Percentiles rank a stretch among this genome's conserved stretches.
Evolutionary conservation across 2,113 vertebrate species (phyloP).

Genomic region (Euleptes europaea): DNA sequence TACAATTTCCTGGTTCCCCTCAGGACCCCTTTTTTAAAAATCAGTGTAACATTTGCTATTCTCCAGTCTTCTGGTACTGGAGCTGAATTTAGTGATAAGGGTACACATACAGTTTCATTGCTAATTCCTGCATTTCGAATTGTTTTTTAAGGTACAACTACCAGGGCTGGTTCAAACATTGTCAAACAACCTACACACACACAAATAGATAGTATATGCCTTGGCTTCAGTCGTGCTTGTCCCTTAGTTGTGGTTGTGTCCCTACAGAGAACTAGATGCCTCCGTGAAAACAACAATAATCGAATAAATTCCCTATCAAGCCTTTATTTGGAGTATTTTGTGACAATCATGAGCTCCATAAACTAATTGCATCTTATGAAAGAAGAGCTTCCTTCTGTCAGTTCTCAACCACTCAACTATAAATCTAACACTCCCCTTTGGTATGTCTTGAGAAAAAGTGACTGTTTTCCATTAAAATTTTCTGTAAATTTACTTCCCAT

Average conservation of each 20-base stretch:
- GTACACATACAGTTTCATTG: background rate
- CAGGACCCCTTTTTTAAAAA: no score
- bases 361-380: background rate
- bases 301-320: background rate
- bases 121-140: background rate
- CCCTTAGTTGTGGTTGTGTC: no score
- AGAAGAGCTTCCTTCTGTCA: background rate
- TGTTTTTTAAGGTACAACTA: background rate
- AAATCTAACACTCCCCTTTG: no score
- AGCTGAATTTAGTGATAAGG: no score
- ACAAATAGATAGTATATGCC: no score
- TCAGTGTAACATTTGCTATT: no score
- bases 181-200: background rate
- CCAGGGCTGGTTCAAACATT: background rate
- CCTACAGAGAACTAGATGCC: no score
- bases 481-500: background rate
- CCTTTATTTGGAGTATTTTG: background rate
- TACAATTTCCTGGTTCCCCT: no score
- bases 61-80: no score
- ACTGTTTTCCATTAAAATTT: background rate
- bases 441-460: no score
- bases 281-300: no score
- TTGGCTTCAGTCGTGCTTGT: background rate
- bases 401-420: no score
- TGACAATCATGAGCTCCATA: background rate